A percentile compares a stretch with the other conserved stretches of the same genome.
These are phyloP conservation scores for Merodon equestris DNA, from an alignment of 2,888 invertebrate species.

Conservation along the genomic window DNA sequence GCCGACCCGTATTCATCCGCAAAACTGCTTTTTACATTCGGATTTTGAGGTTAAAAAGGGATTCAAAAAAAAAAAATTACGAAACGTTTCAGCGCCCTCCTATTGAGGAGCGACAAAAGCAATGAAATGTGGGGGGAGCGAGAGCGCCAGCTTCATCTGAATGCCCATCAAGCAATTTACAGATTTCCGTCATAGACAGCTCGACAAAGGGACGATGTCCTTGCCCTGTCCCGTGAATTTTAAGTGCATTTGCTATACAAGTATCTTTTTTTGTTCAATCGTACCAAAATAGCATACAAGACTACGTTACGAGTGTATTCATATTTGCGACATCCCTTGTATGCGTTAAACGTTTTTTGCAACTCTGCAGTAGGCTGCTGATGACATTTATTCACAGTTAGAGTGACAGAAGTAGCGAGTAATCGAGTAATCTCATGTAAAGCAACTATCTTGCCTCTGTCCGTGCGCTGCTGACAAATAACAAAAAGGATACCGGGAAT, in stretches of 20 bases:
- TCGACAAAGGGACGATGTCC: constrained; percentile 49
- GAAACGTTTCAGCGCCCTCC: constrained; percentile 49
- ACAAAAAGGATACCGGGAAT: too few relatives aligned
- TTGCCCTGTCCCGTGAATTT: constrained; percentile 39
- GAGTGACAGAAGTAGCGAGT: constrained; percentile 60
- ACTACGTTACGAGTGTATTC: too few relatives aligned
- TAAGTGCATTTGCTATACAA: constrained; percentile 32
- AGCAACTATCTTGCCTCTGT: constrained; percentile 20
- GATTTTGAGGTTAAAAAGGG: constrained; percentile 26
- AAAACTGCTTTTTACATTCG: constrained; percentile 3
- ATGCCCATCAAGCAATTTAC: constrained; percentile 62
- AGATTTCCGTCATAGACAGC: constrained; percentile 60
- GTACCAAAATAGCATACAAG: too few relatives aligned
- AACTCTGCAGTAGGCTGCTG: neutral
- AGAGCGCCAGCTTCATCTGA: constrained; percentile 21
- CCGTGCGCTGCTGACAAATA: neutral
- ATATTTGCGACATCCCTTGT: neutral
- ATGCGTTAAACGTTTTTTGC: neutral
- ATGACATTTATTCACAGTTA: constrained; percentile 35
- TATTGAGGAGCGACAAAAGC: constrained; percentile 44
- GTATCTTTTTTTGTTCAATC: neutral
- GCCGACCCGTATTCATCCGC: constrained; percentile 29
- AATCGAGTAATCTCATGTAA: constrained; percentile 60
- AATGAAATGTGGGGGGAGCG: neutral
- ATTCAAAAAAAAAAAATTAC: constrained; percentile 21